Evolutionary conservation across 2,888 invertebrate genomes (phyloP).

Genomic region (Ennomos quercinarius): DNA sequence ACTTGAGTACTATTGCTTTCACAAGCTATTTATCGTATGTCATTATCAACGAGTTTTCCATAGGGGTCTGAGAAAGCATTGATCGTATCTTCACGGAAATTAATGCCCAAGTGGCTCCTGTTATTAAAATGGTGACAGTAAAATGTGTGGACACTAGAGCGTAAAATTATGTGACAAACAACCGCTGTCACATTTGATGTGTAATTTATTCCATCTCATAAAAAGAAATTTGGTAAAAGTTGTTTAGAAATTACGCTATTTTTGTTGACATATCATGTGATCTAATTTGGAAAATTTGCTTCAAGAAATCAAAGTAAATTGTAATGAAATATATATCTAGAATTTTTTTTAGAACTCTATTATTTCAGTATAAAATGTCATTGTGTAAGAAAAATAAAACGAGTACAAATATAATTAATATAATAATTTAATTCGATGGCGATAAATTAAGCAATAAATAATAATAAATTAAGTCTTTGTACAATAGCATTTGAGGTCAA

Average conservation of each 20-base stretch:
- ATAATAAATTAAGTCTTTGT: slow-evolving; percentile 70
- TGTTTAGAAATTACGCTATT: background rate
- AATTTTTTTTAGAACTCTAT: too few relatives aligned
- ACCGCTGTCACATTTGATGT: background rate
- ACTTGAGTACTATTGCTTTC: too few relatives aligned
- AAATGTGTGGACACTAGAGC: slow-evolving; percentile 14
- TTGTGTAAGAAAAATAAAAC: slow-evolving; percentile 42
- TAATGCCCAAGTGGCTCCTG: slow-evolving; percentile 11
- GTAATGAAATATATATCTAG: too few relatives aligned
- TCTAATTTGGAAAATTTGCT: slow-evolving; percentile 12
- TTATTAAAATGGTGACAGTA: slow-evolving; percentile 14
- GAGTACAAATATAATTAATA: slow-evolving; percentile 60
- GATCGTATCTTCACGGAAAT: slow-evolving; percentile 17
- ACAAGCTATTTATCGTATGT: slow-evolving; percentile 1
- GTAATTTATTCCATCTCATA: slow-evolving; percentile 1
- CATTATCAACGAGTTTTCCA: slow-evolving; percentile 13
- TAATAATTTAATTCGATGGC: slow-evolving; percentile 77
- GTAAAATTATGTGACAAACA: slow-evolving; percentile 6
- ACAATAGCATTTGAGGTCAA: slow-evolving; percentile 54
- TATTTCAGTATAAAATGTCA: background rate
- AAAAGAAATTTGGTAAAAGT: background rate
- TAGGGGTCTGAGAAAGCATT: slow-evolving; percentile 17
- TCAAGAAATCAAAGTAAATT: too few relatives aligned
- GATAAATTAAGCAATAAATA: slow-evolving; percentile 78
- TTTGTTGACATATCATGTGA: background rate